Base-by-base conservation (phyloP, 2,113 vertebrate genomes). In the Rafetus swinhoei region DNA sequence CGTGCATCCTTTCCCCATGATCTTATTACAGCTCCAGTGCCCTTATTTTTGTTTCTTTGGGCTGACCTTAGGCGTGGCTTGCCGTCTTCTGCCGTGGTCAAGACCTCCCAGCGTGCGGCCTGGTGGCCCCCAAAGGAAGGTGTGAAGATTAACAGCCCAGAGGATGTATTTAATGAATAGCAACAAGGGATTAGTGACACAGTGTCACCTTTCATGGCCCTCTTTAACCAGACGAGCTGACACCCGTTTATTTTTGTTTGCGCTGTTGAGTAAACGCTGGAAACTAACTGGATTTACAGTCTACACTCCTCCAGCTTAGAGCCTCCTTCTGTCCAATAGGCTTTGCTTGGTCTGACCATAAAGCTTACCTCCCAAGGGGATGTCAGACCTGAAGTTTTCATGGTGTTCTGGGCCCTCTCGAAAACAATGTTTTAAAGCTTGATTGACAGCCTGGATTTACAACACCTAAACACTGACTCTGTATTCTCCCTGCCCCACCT, bases 241-340 rank as follows among this genome's bases (percentile, higher is more conserved):
- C 97, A 97, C 90, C 52, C 86, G 97, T 97, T 98, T 98, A 97
- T 98, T 98, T 98, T 97, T 98, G 96, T 98, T 98, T 98, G 96
- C 95, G 86, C 97, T 97, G 96, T 97, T 97, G 97, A 97, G 94
- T 98, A 98, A 97, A 98, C 96, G 95, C 96, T 92, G 95, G 95
- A 84, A 97, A 96, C 93, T 69, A 93, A 77, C 93, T 91, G 95
- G 95, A 97, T 97, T 97, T 97, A 96, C 95, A 96, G 95, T 95
- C 91, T 74, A 90, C 89, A 79, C 93, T 97, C 81, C 95, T 94
- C 89, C 86, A 87, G 85, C 0, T 1, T 93, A 88, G 74, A 95
- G 79, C 56, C 92, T 92, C 88, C 91, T 95, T 69, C 92, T 95
- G 87, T 94, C 95, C 86, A 82, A 74, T 91, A 62, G 88, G 80